phyloP scores from a whole-genome alignment of 2,888 invertebrate genomes.

The Dicyrtomina minuta region DNA sequence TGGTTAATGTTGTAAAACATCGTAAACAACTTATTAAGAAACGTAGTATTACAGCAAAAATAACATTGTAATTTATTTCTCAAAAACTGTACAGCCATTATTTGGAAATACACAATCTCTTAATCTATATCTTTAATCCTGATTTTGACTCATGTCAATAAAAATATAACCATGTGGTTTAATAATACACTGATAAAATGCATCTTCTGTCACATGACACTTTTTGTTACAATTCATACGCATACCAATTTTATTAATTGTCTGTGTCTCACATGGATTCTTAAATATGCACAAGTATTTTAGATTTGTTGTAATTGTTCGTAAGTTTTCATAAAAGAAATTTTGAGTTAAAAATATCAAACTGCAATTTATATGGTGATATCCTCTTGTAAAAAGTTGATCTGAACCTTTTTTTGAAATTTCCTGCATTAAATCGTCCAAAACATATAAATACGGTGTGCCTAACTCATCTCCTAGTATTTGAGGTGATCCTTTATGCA shows the following conservation, averaged over 20 bases:
- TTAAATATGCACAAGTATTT: constrained; percentile 32
- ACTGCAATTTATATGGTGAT: constrained; percentile 13
- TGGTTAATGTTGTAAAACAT: too few relatives aligned
- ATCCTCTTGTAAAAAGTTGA: neutral
- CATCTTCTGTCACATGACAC: constrained; percentile 22
- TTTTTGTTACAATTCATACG: constrained; percentile 43
- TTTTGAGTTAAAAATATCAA: constrained; percentile 30
- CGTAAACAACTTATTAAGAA: neutral
- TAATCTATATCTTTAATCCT: constrained; percentile 41
- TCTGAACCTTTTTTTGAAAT: constrained; percentile 1
- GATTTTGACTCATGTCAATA: constrained; percentile 40
- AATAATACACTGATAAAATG: constrained; percentile 32
- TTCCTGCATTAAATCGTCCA: constrained; percentile 33
- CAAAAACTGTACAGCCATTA: constrained; percentile 31
- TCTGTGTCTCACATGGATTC: constrained; percentile 38
- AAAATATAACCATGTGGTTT: constrained; percentile 41
- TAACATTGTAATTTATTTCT: constrained; percentile 9
- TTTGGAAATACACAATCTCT: constrained; percentile 43
- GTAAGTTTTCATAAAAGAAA: constrained; percentile 34
- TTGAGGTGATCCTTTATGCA: constrained; percentile 23
- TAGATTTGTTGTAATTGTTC: constrained; percentile 36
- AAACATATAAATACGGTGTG: constrained; percentile 12
- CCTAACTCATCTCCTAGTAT: constrained; percentile 15
- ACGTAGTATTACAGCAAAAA: too few relatives aligned
- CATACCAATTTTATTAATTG: constrained; percentile 27